These are phyloP conservation scores for Leguminivora glycinivorella DNA, from an alignment of 1,140 invertebrate species.

Conservation along the genomic window DNA sequence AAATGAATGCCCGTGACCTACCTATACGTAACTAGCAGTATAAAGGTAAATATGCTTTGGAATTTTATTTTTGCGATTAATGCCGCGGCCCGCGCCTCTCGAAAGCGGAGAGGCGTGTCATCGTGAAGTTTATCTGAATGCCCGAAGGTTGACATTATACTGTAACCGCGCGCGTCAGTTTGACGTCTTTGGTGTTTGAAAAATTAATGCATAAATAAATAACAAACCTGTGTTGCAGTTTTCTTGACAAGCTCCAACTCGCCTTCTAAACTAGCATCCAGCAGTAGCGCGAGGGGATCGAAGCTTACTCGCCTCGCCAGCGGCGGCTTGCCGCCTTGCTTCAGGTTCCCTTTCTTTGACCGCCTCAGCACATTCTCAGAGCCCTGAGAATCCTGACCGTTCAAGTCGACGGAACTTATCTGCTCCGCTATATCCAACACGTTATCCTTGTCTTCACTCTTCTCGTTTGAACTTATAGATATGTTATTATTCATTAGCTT, in stretches of 20 bases:
- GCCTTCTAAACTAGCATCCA: conserved; percentile 98
- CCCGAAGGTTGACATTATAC: no score
- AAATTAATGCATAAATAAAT: neutral
- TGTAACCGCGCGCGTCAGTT: neutral
- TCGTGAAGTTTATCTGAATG: no score
- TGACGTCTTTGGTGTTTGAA: neutral
- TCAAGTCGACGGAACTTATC: conserved; percentile 75
- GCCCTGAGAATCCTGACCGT: conserved; percentile 77
- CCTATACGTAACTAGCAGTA: no score
- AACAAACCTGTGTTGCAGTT: conserved; percentile 91
- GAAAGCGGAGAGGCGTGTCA: no score
- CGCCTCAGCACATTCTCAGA: conserved; percentile 81
- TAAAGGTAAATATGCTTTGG: no score
- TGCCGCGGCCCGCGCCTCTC: no score
- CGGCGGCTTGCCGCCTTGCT: conserved; percentile 85
- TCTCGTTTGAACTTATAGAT: conserved; percentile 55
- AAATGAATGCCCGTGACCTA: no score
- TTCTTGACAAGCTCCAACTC: conserved; percentile 98
- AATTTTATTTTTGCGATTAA: no score
- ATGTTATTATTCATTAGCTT: conserved; percentile 67
- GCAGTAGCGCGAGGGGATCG: conserved; percentile 95
- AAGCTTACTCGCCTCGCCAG: conserved; percentile 94
- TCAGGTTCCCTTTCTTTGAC: conserved; percentile 87
- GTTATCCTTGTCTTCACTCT: conserved; percentile 77
- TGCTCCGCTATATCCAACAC: conserved; percentile 74